These are phyloP conservation scores for Nesometra sesokonis DNA, from an alignment of 35 echinoderm and acorn worm genomes.

Conservation along the genomic window DNA sequence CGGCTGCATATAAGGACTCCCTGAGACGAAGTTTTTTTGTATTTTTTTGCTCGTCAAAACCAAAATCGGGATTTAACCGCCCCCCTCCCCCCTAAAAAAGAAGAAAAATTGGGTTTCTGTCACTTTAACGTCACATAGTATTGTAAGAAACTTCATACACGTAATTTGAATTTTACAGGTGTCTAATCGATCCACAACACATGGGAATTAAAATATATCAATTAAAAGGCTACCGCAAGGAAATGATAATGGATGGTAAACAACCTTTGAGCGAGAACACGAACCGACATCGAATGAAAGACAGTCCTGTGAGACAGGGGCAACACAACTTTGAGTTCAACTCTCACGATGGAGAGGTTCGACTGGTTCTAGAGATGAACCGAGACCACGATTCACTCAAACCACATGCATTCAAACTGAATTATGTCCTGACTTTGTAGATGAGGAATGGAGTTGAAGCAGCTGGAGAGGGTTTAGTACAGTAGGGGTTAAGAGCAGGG, in stretches of 20 bases:
- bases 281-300: constrained; percentile 63
- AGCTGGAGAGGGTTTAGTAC: too few species aligned
- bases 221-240: constrained; percentile 44
- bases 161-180: constrained; percentile 52
- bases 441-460: not conserved
- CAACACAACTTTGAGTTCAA: constrained; percentile 98
- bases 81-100: too few species aligned
- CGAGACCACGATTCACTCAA: constrained; percentile 27
- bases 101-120: too few species aligned
- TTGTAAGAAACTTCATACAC: too few species aligned
- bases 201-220: constrained; percentile 83
- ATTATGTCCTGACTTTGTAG: constrained; percentile 90
- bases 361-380: constrained; percentile 54
- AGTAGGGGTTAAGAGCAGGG: too few species aligned
- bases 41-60: too few species aligned
- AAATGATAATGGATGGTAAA: constrained; percentile 71
- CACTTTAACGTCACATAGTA: too few species aligned
- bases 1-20: too few species aligned
- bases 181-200: constrained; percentile 86
- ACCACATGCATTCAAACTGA: constrained; percentile 89
- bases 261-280: constrained; percentile 56
- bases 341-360: constrained; percentile 65
- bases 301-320: constrained; percentile 44
- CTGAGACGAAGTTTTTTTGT: too few species aligned
- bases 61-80: too few species aligned